Percentiles rank a stretch among this genome's conserved stretches.
These are phyloP conservation scores for Polyergus mexicanus DNA, from an alignment of 1,140 invertebrate genomes.

Conservation along the genomic window DNA sequence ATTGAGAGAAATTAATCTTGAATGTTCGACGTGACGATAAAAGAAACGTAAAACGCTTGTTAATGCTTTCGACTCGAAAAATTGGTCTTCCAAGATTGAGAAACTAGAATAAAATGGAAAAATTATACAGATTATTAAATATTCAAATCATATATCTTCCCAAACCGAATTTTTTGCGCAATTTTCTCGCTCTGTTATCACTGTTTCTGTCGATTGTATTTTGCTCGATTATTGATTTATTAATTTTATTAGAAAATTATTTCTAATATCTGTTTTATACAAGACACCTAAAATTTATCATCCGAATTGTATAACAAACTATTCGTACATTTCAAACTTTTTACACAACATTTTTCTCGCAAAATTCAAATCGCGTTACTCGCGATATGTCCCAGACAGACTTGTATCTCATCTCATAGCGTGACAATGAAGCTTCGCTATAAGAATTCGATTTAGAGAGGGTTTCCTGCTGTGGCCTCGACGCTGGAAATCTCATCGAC, in stretches of 20 bases:
- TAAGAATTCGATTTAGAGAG: slow-evolving; percentile 20
- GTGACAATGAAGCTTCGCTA: background rate
- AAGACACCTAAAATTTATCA: too few relatives aligned
- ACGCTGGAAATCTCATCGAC: slow-evolving; percentile 22
- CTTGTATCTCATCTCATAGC: background rate
- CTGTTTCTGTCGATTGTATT: too few relatives aligned
- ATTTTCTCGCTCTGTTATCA: background rate
- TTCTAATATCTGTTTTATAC: too few relatives aligned
- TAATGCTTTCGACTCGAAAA: background rate
- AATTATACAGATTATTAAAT: background rate
- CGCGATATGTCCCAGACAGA: background rate
- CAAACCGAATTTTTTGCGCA: background rate
- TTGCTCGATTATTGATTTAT: too few relatives aligned
- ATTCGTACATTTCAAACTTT: background rate
- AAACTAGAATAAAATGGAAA: background rate
- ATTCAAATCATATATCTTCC: too few relatives aligned
- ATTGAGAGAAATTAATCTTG: slow-evolving; percentile 18
- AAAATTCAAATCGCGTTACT: background rate
- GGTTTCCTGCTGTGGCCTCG: background rate
- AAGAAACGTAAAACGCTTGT: background rate
- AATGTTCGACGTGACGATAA: background rate
- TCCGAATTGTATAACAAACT: too few relatives aligned
- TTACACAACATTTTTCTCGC: background rate
- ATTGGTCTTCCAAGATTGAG: background rate
- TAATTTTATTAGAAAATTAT: too few relatives aligned